phyloP scores from a whole-genome alignment of 2,113 vertebrate genomes.

The Physeter macrocephalus region DNA sequence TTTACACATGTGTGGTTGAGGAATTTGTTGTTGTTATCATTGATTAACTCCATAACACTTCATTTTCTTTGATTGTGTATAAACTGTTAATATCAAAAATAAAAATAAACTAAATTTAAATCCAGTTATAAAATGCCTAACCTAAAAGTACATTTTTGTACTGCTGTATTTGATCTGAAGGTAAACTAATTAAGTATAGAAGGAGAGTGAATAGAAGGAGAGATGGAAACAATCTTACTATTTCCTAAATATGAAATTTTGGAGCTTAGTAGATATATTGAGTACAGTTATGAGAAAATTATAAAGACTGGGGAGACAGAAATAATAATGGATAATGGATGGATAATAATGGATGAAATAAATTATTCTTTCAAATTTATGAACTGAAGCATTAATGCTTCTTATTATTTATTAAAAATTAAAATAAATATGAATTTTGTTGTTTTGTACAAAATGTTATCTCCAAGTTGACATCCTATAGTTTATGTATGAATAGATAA shows the following conservation, averaged over 20 bases:
- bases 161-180: not conserved
- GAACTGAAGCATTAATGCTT: not conserved
- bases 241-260: not conserved
- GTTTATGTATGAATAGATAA: not conserved
- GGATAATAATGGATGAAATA: not conserved
- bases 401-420: not conserved
- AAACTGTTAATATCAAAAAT: not conserved
- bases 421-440: not conserved
- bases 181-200: not conserved
- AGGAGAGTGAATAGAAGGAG: not conserved
- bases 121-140: not conserved
- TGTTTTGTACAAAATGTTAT: not conserved
- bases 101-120: not conserved
- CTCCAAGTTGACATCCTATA: not conserved
- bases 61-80: not conserved
- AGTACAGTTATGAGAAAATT: not conserved
- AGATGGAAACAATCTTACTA: not conserved
- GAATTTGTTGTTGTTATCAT: not conserved
- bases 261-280: not conserved
- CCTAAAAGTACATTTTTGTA: not conserved
- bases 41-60: not conserved
- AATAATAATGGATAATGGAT: too few species aligned
- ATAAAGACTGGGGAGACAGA: not conserved
- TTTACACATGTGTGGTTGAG: not conserved
- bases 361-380: not conserved